phyloP scores from a whole-genome alignment of 2,888 invertebrate species.

The Ctena decussata region DNA sequence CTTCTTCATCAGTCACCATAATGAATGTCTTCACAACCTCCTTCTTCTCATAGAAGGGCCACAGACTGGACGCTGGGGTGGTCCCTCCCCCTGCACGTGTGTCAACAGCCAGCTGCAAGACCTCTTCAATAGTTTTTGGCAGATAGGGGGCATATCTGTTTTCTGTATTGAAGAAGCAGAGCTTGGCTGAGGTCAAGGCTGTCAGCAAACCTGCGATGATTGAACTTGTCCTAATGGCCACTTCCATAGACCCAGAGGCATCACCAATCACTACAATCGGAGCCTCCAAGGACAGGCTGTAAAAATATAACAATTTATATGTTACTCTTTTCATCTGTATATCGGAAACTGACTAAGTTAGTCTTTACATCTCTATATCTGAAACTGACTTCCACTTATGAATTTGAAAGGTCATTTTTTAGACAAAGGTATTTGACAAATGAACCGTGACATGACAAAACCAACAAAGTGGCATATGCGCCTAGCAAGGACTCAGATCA shows the following conservation, averaged over 20 bases:
- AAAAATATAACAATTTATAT: conserved; percentile 15
- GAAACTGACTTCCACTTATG: no score
- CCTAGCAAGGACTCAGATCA: no score
- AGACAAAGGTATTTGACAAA: no score
- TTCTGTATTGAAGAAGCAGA: conserved; percentile 85
- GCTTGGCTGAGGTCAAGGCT: conserved; percentile 84
- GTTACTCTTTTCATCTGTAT: no score
- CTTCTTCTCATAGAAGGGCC: conserved; percentile 84
- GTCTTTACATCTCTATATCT: no score
- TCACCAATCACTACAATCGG: conserved; percentile 87
- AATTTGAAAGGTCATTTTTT: no score
- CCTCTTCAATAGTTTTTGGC: conserved; percentile 84
- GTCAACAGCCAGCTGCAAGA: conserved; percentile 83
- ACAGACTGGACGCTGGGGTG: conserved; percentile 85
- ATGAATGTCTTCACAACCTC: conserved; percentile 86
- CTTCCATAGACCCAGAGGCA: conserved; percentile 86
- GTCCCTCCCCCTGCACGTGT: conserved; percentile 82
- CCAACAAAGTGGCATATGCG: no score
- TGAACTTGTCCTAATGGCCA: conserved; percentile 86
- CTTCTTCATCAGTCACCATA: conserved; percentile 86
- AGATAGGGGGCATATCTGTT: conserved; percentile 78
- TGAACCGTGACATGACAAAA: no score
- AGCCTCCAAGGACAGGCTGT: conserved; percentile 82
- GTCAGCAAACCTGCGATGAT: conserved; percentile 86
- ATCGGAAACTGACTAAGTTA: no score